These are phyloP conservation scores for Apodemia mormo DNA, from an alignment of 2,888 invertebrate species.

Conservation along the genomic window DNA sequence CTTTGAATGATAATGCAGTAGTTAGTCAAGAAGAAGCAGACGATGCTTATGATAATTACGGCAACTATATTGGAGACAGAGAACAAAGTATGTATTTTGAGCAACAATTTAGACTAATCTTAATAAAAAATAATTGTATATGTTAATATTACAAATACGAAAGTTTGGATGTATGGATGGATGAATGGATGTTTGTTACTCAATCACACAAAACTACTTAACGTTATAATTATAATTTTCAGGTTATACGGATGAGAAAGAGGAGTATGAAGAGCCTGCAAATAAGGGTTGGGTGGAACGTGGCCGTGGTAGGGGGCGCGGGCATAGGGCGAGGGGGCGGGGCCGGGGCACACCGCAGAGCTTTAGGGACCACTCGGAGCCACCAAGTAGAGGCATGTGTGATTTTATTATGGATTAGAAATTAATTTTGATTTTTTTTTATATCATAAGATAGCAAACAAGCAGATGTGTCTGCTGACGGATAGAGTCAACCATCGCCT, in stretches of 20 bases:
- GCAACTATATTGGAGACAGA: constrained; percentile 65
- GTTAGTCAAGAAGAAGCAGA: constrained; percentile 49
- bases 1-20: constrained; percentile 47
- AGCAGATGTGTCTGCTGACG: too few species aligned
- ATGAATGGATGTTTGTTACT: too few species aligned
- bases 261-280: constrained; percentile 52
- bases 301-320: constrained; percentile 35
- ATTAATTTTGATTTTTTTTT: too few species aligned
- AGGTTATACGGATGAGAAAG: constrained; percentile 49
- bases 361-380: not conserved
- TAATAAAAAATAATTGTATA: too few species aligned
- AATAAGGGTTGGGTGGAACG: constrained; percentile 35
- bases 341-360: constrained; percentile 40
- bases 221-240: too few species aligned
- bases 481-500: too few species aligned
- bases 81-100: too few species aligned
- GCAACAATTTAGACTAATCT: too few species aligned
- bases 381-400: not conserved
- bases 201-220: too few species aligned
- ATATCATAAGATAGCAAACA: too few species aligned
- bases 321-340: constrained; percentile 33
- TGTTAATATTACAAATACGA: too few species aligned
- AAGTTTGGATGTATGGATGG: too few species aligned
- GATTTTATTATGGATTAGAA: not conserved
- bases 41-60: constrained; percentile 66